Evolutionary conservation across 2,113 vertebrate species (phyloP).

Genomic region (Dasyornis broadbenti): DNA sequence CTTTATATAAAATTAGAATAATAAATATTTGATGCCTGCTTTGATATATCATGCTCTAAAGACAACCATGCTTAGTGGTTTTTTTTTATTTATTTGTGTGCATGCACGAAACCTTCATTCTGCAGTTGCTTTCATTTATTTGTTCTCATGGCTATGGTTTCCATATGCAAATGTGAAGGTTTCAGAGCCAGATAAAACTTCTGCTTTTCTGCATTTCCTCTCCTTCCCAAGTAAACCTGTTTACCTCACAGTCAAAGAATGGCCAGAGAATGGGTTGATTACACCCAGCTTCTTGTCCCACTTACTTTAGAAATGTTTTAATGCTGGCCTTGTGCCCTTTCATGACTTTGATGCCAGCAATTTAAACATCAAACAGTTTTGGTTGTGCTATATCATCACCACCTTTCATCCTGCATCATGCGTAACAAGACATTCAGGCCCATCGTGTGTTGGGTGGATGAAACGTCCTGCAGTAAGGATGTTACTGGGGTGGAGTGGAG

Average conservation of each 20-base stretch:
- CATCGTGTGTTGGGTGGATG: neutral
- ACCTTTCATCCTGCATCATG: neutral
- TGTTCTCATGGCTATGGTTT: neutral
- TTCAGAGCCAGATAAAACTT: neutral
- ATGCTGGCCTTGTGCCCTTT: neutral
- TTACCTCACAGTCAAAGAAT: neutral
- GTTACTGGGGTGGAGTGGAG: neutral
- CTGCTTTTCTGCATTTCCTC: neutral
- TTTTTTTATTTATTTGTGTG: neutral
- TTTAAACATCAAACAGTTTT: constrained; percentile 34
- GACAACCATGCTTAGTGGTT: neutral
- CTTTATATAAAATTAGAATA: neutral
- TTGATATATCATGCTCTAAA: neutral
- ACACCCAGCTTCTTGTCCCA: neutral
- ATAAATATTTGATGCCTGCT: neutral
- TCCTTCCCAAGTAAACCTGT: neutral
- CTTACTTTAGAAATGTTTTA: neutral
- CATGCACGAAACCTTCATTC: neutral
- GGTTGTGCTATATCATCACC: neutral
- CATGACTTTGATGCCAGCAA: neutral
- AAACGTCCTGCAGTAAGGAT: neutral
- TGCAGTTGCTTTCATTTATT: neutral
- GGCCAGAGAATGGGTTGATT: neutral
- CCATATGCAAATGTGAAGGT: neutral
- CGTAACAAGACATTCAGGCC: constrained; percentile 46